A percentile compares a stretch with the other conserved stretches of the same genome.
phyloP scores from a whole-genome alignment of 2,888 invertebrate genomes.

The Ochropleura leucogaster region DNA sequence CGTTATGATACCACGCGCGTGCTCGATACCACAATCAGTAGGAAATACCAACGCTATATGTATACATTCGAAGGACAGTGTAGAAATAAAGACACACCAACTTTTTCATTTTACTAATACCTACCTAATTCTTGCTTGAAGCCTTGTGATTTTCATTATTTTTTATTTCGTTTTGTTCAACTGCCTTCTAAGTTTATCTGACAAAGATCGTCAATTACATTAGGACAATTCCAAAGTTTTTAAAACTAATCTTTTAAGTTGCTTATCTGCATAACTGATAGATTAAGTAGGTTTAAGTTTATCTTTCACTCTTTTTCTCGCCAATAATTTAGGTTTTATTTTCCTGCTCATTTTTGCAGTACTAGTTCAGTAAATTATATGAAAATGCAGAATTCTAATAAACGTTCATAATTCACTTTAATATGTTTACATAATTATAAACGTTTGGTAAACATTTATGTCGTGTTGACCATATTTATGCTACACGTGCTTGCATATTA shows the following conservation, averaged over 20 bases:
- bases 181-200: background rate
- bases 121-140: background rate
- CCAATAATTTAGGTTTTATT: background rate
- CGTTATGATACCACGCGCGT: background rate
- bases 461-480: constrained; percentile 23
- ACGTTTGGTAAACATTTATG: constrained; percentile 12
- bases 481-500: background rate
- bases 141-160: background rate
- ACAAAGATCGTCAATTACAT: background rate
- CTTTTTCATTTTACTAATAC: background rate
- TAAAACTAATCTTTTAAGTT: background rate
- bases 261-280: background rate
- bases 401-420: too few relatives aligned
- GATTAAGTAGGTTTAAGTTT: background rate
- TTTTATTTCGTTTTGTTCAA: background rate
- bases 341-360: background rate
- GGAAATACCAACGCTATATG: constrained; percentile 7
- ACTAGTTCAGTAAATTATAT: background rate
- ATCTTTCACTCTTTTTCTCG: background rate
- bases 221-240: background rate
- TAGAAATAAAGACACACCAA: background rate
- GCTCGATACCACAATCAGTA: constrained; percentile 21
- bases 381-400: background rate
- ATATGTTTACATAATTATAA: too few relatives aligned
- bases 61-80: constrained; percentile 4